A percentile compares a stretch with the other conserved stretches of the same genome.
phyloP scores from a whole-genome alignment of 2,888 invertebrate genomes.

The Imbricaverruca yamaguchii region DNA sequence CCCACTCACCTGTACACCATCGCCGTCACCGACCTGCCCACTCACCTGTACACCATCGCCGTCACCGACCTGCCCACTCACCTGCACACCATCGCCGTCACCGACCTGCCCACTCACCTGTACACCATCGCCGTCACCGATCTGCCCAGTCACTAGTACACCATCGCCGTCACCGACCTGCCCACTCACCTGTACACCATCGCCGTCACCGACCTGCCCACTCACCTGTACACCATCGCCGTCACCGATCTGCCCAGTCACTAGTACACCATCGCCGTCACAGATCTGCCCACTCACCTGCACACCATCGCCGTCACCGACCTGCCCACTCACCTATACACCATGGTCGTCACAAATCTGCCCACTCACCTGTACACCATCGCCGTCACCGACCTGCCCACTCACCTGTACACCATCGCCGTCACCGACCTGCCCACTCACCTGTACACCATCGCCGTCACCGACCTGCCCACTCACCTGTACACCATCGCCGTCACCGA shows the following conservation, averaged over 20 bases:
- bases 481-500: slow-evolving; percentile 70
- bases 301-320: slow-evolving; percentile 70
- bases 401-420: slow-evolving; percentile 90
- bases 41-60: slow-evolving; percentile 90
- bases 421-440: slow-evolving; percentile 42
- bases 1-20: slow-evolving; percentile 80
- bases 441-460: slow-evolving; percentile 83
- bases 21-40: slow-evolving; percentile 45
- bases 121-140: slow-evolving; percentile 70
- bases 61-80: slow-evolving; percentile 42
- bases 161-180: slow-evolving; percentile 55
- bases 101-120: slow-evolving; percentile 53
- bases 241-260: slow-evolving; percentile 42
- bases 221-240: slow-evolving; percentile 90
- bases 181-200: slow-evolving; percentile 80
- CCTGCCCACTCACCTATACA: slow-evolving; percentile 68
- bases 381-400: slow-evolving; percentile 45
- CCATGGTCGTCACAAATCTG: slow-evolving; percentile 48
- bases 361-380: slow-evolving; percentile 80
- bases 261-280: slow-evolving; percentile 83
- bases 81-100: slow-evolving; percentile 83
- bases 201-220: slow-evolving; percentile 45
- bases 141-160: slow-evolving; percentile 67
- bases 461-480: slow-evolving; percentile 53
- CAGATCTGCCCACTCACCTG: slow-evolving; percentile 53